Evolutionary conservation across 2,888 invertebrate genomes (phyloP), one percentile per base, ranked within the genome.

Genomic region (Coelopa pilipes): DNA sequence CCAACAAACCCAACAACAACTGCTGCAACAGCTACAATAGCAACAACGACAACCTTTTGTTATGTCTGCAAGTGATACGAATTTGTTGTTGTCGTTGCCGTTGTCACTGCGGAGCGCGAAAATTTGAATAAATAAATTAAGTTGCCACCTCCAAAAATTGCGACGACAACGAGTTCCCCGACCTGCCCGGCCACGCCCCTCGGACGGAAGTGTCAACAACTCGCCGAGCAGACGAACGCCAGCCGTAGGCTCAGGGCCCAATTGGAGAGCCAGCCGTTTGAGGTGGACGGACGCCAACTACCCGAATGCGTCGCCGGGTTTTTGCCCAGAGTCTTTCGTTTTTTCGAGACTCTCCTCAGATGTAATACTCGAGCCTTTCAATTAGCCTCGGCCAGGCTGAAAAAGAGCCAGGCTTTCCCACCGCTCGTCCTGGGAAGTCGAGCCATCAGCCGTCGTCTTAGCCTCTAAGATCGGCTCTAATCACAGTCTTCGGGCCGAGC

Each of bases 101-200:
- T 63, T 65, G 45, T n/a, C 47, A 34, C 49, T 11, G 21, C 9
- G 45, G 34, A 65, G 17, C 13, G 11, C n/a, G 19, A 63, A 71
- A 85, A 84, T 84, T 84, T 85, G 81, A 85, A 85, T 85, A 85
- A 85, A 84, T 84, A 85, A 84, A 84, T 84, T 85, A 81, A 85
- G 84, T 84, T 84, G 83, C 84, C 84, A 85, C 84, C 84, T 82
- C 80, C 45, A 50, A 70, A 70, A 55, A 68, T 11, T 17, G 11
- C 19, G 19, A 19, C 17, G 15, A 62, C n/a, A 24, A 60, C 53
- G 53, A 53, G 53, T 53, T 24, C 24, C 21, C 21, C 1, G 9
- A 21, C 13, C 12, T 12, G 12, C 19, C 34, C 24, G 24, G 24
- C 45, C 45, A 62, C 24, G 34, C 24, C 5, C 24, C 24, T 62